Evolutionary conservation across 2,888 invertebrate species (phyloP), one percentile per base, ranked within the genome.

Genomic region (Eudasyphora cyanicolor): DNA sequence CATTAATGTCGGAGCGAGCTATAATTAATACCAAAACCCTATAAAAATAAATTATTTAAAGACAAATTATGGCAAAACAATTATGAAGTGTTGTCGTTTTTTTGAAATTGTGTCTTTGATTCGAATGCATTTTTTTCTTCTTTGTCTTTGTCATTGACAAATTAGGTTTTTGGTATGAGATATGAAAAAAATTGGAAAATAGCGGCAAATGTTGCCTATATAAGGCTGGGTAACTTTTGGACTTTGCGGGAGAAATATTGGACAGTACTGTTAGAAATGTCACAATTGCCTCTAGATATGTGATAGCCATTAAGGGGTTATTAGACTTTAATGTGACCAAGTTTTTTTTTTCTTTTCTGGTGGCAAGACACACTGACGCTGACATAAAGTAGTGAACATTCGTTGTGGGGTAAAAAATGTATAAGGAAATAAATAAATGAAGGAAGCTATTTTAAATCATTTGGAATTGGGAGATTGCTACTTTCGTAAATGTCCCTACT

Each of bases 11-110:
- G n/a, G n/a, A n/a, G n/a, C 45, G 51, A 12, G 12, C 1, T n/a
- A 12, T 42, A 69, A 38, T 51, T 60, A 64, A 49, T 32, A 62
- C 14, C 38, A 29, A 57, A 74, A 73, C n/a, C 24, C 57, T 51
- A 69, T 38, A 8, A 42, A 27, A 60, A 73, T 57, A 73, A 60
- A 60, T 60, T 21, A 54, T 35, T n/a, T 57, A 38, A 73, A 38
- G 71, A 12, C n/a, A 35, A 64, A 54, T 67, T 67, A 42, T 67
- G 67, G n/a, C 21, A 21, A 67, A 10, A 42, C 67, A 42, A 42
- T 67, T 29, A 35, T 35, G 29, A 32, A n/a, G n/a, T n/a, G n/a
- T n/a, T n/a, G n/a, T n/a, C n/a, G n/a, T 62, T 60, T 60, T 2
- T 35, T 12, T 32, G 29, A 17, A 14, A 32, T 12, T 29, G 3